These are phyloP conservation scores for Uromys caudimaculatus DNA, from an alignment of 2,797 vertebrate genomes.

Conservation along the genomic window DNA sequence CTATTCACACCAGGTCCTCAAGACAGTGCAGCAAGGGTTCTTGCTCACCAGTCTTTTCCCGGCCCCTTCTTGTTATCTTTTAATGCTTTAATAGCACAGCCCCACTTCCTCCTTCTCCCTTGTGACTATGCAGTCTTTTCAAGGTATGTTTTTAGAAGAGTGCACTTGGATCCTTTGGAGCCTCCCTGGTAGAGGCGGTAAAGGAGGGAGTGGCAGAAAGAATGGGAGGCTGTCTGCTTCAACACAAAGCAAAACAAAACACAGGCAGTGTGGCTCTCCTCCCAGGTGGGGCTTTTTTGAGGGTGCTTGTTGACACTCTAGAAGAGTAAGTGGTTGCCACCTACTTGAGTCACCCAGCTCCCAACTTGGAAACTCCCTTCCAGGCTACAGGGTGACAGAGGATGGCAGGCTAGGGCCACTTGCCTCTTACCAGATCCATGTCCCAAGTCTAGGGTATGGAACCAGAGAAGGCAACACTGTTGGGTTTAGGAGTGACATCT, in stretches of 20 bases:
- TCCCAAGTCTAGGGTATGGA: neutral
- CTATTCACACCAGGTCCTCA: neutral
- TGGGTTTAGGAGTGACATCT: neutral
- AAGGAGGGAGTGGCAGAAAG: neutral
- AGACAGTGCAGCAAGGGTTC: neutral
- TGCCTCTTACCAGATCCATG: neutral
- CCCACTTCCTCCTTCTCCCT: neutral
- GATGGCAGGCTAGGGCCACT: neutral
- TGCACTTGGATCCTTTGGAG: neutral
- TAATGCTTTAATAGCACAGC: neutral
- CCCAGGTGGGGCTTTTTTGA: neutral
- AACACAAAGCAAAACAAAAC: constrained; percentile 51
- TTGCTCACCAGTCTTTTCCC: neutral
- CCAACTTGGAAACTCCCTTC: constrained; percentile 68
- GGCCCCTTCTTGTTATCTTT: neutral
- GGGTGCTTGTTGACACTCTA: constrained; percentile 46
- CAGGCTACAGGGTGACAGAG: neutral
- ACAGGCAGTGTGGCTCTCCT: constrained; percentile 17
- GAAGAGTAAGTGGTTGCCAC: constrained; percentile 58
- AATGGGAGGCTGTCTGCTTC: neutral
- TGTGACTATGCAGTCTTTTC: neutral
- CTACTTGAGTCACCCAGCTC: constrained; percentile 60
- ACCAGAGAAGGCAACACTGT: neutral
- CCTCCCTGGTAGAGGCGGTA: neutral
- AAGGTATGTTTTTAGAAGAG: neutral